Percentiles rank a stretch among this genome's conserved stretches.
phyloP scores from a whole-genome alignment of 1,140 invertebrate species.

The Archegozetes longisetosus region DNA sequence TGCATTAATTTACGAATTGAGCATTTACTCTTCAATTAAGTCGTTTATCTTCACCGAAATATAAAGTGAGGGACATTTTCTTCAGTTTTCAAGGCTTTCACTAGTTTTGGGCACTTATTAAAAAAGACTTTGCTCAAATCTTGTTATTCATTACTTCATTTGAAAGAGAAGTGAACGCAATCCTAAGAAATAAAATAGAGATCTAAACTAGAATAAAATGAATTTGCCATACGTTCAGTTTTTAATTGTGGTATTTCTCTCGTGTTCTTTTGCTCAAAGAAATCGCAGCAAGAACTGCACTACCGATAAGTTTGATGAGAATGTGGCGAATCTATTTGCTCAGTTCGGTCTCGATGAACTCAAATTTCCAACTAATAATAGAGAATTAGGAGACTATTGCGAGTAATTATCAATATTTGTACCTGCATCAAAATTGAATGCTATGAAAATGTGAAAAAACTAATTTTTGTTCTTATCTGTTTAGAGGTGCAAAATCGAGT shows the following conservation, averaged over 20 bases:
- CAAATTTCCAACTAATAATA: background rate
- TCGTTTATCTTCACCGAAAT: too few species aligned
- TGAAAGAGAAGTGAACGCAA: too few species aligned
- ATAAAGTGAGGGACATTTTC: too few species aligned
- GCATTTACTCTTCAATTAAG: too few species aligned
- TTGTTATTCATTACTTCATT: background rate
- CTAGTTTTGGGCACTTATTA: background rate
- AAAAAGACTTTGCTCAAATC: too few species aligned
- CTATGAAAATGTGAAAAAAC: background rate
- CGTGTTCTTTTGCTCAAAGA: background rate
- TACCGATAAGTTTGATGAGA: background rate
- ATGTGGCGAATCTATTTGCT: background rate
- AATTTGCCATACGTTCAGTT: background rate
- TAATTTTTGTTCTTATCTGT: background rate
- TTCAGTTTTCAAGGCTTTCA: too few species aligned
- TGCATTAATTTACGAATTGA: too few species aligned
- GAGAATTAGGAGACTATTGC: slow-evolving; percentile 7
- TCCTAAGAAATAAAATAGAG: too few species aligned
- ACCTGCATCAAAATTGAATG: background rate
- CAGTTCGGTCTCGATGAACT: slow-evolving; percentile 7
- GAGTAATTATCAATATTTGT: slow-evolving; percentile 2
- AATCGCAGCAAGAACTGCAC: background rate
- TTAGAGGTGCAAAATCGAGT: background rate
- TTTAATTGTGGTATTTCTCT: background rate
- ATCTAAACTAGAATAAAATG: background rate